Percentiles rank a stretch among this genome's conserved stretches.
phyloP scores from a whole-genome alignment of 64 coral and sea anemone species.

The Dendronephthya gigantea region DNA sequence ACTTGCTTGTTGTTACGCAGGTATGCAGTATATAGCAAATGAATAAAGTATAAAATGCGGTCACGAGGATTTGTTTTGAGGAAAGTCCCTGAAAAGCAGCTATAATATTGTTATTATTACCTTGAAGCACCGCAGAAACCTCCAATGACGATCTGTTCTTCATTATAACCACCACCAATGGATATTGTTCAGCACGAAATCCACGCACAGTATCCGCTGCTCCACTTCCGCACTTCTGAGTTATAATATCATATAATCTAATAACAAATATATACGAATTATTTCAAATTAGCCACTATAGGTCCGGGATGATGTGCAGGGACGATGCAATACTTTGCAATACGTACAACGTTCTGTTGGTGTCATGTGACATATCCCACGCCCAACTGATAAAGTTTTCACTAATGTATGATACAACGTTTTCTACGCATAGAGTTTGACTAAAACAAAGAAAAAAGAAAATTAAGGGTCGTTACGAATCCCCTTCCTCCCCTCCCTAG shows the following conservation, averaged over 20 bases:
- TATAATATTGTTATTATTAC: slow-evolving; percentile 27
- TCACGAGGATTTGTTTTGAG: no score
- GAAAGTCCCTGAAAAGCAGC: no score
- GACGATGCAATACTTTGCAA: background rate
- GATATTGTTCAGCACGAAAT: slow-evolving; percentile 66
- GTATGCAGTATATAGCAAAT: no score
- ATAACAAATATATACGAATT: no score
- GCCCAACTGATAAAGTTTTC: slow-evolving; percentile 91
- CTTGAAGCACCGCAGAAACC: slow-evolving; percentile 89
- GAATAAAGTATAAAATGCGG: no score
- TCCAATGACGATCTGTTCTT: slow-evolving; percentile 87
- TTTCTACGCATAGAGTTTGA: slow-evolving; percentile 72
- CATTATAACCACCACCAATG: slow-evolving; percentile 66
- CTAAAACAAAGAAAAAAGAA: slow-evolving; percentile 30
- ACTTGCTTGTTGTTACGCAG: background rate
- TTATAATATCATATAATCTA: slow-evolving; percentile 84
- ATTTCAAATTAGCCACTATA: no score
- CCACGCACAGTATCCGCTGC: slow-evolving; percentile 70
- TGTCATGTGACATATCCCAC: slow-evolving; percentile 90
- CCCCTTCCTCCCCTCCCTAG: no score
- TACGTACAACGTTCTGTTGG: slow-evolving; percentile 79
- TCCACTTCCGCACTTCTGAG: slow-evolving; percentile 71
- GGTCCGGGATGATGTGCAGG: no score
- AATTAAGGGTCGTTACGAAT: no score
- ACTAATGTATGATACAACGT: slow-evolving; percentile 77